Base-by-base conservation (phyloP, 2,113 vertebrate species). In the Chitala chitala region DNA sequence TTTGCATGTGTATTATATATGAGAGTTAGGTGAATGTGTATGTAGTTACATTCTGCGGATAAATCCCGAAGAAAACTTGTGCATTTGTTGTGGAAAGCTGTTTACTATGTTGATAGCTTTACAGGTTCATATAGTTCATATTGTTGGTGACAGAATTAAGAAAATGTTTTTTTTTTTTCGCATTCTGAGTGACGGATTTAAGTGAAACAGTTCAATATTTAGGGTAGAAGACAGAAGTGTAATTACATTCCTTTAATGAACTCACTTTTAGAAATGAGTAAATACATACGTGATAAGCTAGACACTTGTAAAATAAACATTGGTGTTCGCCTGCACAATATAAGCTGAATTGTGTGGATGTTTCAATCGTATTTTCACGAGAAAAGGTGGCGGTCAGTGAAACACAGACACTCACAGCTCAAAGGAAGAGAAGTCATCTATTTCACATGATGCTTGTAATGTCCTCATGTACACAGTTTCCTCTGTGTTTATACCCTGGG, bases 181-280 rank as follows among this genome's bases (percentile, higher is more conserved):
- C 81, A 81, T 84, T 87, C 84, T 86, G 86, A 87, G 82, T 84
- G 84, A 88, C 81, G 81, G 87, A 84, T 78, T 84, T 83, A 83
- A 87, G 86, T 86, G 81, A 82, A 88, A 84, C 79, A 82, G 83
- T 83, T 86, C 84, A 84, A 84, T 81, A 85, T 87, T 88, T 85
- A 84, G 77, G 85, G 76, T 80, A 85, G 83, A 80, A n/a, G n/a
- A n/a, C n/a, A n/a, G 82, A 84, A 84, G 84, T 85, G 84, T 82
- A 85, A 86, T 83, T 85, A 86, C 84, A 86, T 78, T 66, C 83
- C 84, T 85, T 82, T 84, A 86, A 82, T 82, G 79, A 87, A 87
- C 82, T 85, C 77, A 83, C 81, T 84, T 79, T 76, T n/a, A n/a
- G n/a, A n/a, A n/a, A n/a, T n/a, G n/a, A n/a, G n/a, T n/a, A n/a